These are phyloP conservation scores for Lethrus apterus DNA, from an alignment of 1,140 invertebrate species.

Conservation along the genomic window DNA sequence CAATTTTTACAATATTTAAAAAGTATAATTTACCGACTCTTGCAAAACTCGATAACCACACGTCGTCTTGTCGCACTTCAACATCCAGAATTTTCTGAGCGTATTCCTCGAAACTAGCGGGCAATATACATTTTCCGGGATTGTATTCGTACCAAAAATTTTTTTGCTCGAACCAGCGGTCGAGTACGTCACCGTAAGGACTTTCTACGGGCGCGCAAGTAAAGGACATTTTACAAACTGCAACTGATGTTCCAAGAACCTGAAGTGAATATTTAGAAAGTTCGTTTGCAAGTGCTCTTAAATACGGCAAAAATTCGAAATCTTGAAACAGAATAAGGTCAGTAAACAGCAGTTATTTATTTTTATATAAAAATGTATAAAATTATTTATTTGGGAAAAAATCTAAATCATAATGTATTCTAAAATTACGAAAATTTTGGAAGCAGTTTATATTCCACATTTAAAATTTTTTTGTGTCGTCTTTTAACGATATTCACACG, in stretches of 20 bases:
- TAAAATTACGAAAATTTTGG: no score
- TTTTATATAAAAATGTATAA: conserved; percentile 2
- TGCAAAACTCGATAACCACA: conserved; percentile 73
- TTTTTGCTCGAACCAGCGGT: conserved; percentile 3
- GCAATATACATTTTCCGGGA: conserved; percentile 8
- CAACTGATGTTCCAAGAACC: no score
- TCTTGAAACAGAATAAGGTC: not conserved
- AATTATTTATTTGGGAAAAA: no score
- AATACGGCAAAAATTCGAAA: no score
- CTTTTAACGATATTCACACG: no score
- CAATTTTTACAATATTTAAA: no score
- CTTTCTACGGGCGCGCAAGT: not conserved
- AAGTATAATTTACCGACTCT: conserved; percentile 61
- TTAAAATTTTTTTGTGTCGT: no score
- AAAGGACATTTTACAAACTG: conserved; percentile 1
- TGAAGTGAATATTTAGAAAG: no score
- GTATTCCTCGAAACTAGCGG: no score
- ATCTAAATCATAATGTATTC: no score
- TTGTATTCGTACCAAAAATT: conserved; percentile 8
- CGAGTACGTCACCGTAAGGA: conserved; percentile 2
- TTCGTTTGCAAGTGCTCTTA: no score
- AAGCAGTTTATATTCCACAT: no score
- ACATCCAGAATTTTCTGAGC: conserved; percentile 59
- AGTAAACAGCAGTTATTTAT: not conserved
- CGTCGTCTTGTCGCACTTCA: conserved; percentile 57